A percentile compares a stretch with the other conserved stretches of the same genome.
Conservation (phyloP, 2,797 vertebrate species). For the Lophius americanus region DNA sequence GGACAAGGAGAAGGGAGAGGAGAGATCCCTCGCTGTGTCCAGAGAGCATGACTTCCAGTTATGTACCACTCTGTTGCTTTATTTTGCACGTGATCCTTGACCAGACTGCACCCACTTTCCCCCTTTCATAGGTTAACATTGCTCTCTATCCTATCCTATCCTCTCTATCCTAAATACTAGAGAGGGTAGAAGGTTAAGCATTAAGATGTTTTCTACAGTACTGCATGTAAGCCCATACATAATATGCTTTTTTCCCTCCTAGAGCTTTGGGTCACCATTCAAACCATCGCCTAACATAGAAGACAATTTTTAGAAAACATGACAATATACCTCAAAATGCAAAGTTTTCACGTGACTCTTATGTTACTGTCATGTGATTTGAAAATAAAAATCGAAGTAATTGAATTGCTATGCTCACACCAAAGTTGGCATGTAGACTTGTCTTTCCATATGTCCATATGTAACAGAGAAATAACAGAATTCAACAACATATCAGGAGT, state of each 20-base stretch:
- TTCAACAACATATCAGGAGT: too few relatives aligned
- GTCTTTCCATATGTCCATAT: too few relatives aligned
- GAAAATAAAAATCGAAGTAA: too few relatives aligned
- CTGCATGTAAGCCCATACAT: conserved; percentile 2
- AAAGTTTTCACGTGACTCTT: not conserved
- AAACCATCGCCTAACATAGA: not conserved
- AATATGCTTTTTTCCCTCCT: not conserved
- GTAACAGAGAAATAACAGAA: not conserved
- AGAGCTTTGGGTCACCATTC: conserved; percentile 5
- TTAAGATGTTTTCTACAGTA: conserved; percentile 4
- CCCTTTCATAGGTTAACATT: not conserved
- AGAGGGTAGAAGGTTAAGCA: not conserved
- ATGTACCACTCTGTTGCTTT: conserved; percentile 36
- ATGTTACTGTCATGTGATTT: too few relatives aligned
- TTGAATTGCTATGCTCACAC: too few relatives aligned
- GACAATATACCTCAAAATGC: too few relatives aligned
- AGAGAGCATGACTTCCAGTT: conserved; percentile 49
- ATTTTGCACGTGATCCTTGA: conserved; percentile 62
- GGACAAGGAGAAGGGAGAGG: conserved; percentile 30
- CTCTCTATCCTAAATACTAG: conserved; percentile 26
- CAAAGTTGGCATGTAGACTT: too few relatives aligned
- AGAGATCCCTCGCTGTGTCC: conserved; percentile 45
- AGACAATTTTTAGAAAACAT: not conserved
- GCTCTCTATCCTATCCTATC: conserved; percentile 22
- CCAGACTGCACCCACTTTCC: conserved; percentile 5